Evolutionary conservation across 2,888 invertebrate species (phyloP).

Genomic region (Atrina japonica): DNA sequence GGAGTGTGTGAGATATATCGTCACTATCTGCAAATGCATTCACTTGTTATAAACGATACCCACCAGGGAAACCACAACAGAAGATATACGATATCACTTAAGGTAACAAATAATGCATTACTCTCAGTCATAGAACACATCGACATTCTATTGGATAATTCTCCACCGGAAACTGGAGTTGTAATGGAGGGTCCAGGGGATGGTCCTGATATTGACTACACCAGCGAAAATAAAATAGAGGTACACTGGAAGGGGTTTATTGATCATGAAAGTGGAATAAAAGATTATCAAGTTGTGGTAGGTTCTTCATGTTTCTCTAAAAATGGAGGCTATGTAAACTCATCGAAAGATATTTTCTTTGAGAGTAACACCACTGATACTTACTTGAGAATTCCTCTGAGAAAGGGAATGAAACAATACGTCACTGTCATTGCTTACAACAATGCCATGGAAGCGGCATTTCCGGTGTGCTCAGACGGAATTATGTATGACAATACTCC

Average conservation of each 20-base stretch:
- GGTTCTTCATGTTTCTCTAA: slow-evolving; percentile 40
- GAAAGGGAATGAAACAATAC: slow-evolving; percentile 47
- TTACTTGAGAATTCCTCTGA: slow-evolving; percentile 3
- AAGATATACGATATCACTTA: too few relatives aligned
- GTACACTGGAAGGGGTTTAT: slow-evolving; percentile 60
- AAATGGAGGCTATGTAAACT: background rate
- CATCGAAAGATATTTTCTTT: background rate
- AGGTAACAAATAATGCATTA: too few relatives aligned
- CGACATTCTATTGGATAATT: slow-evolving; percentile 52
- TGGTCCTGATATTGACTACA: slow-evolving; percentile 58
- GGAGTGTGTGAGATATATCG: too few relatives aligned
- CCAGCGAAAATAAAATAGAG: slow-evolving; percentile 41
- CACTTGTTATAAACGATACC: too few relatives aligned
- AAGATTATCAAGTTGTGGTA: slow-evolving; percentile 45
- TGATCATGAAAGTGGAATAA: slow-evolving; percentile 64
- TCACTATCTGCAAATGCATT: too few relatives aligned
- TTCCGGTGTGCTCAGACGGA: slow-evolving; percentile 62
- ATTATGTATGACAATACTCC: slow-evolving; percentile 52
- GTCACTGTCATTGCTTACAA: slow-evolving; percentile 62
- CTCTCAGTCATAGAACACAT: too few relatives aligned
- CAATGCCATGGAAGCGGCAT: slow-evolving; percentile 59
- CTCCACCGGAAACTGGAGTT: too few relatives aligned
- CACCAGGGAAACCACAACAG: too few relatives aligned
- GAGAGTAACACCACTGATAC: background rate
- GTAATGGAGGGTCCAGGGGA: slow-evolving; percentile 46